Base-by-base conservation (phyloP, 2,113 vertebrate genomes). In the Psettodes erumei region DNA sequence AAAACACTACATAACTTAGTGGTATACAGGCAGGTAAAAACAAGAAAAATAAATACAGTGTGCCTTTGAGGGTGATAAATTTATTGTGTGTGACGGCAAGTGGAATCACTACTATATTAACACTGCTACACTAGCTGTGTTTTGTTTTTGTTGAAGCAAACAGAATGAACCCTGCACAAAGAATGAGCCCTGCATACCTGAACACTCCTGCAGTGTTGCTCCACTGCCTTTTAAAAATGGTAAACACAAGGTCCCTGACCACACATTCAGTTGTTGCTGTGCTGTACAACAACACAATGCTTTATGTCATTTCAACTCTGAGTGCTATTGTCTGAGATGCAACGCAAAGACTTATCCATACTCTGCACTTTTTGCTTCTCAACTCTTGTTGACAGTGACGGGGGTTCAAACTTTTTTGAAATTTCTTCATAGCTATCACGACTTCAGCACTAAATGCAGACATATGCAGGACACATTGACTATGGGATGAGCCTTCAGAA, bases 401-500 rank as follows among this genome's bases (percentile, higher is more conserved):
- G 6, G 6, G 54, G 43, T 50, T 40, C 15, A 64, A 51, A 37
- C 13, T 23, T 58, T 16, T 8, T 7, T 42, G n/a, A n/a, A n/a
- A n/a, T 66, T 55, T 53, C n/a, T 43, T 21, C 42, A 13, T 3
- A 23, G 51, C 50, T 15, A 70, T 70, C 33, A 21, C 16, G n/a
- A 58, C 23, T 56, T 64, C 15, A 15, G 16, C 30, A n/a, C 56
- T 63, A 67, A 59, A 84, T 23, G 42, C 66, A 69, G 62, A 63
- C 21, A 54, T 48, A 73, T 60, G 51, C 68, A 35, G 28, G 45
- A 77, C 35, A 35, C 50, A 75, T 75, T 77, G 15, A 61, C 60
- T 56, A 65, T n/a, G 13, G 28, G 56, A 82, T 13, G 18, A 50
- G 53, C 16, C 19, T 68, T 79, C 38, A 63, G 2, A 85, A 82